phyloP scores from a whole-genome alignment of 2,113 vertebrate species.

The Osmerus eperlanus region DNA sequence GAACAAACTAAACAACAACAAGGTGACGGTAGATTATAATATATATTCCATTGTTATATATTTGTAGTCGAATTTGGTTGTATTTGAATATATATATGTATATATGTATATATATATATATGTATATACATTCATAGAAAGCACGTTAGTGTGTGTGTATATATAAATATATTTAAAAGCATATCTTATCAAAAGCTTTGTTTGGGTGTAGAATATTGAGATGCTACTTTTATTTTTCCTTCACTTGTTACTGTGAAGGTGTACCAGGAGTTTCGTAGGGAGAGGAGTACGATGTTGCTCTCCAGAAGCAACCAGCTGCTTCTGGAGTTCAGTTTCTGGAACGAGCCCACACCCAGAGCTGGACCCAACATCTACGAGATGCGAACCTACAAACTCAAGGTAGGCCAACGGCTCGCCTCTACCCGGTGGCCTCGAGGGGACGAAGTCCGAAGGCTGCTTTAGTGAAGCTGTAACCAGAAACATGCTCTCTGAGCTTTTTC shows the following conservation, averaged over 20 bases:
- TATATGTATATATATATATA: too few relatives aligned
- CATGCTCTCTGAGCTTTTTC: background rate
- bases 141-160: too few relatives aligned
- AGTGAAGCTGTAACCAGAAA: background rate
- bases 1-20: conserved; percentile 81
- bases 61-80: too few relatives aligned
- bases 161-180: too few relatives aligned
- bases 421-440: background rate
- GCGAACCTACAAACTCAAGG: conserved; percentile 88
- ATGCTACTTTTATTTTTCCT: background rate
- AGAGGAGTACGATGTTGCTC: conserved; percentile 88
- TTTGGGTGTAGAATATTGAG: background rate
- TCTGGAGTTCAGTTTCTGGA: conserved; percentile 97
- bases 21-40: conserved; percentile 68
- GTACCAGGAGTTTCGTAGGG: conserved; percentile 84
- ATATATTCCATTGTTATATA: background rate
- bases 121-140: too few relatives aligned
- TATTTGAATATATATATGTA: too few relatives aligned
- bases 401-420: conserved; percentile 25
- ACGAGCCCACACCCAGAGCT: conserved; percentile 81
- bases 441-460: background rate
- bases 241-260: conserved; percentile 63
- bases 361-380: conserved; percentile 93
- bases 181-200: background rate
- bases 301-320: conserved; percentile 91